A percentile compares a stretch with the other conserved stretches of the same genome.
Conservation (phyloP, 2,888 invertebrate species). For the Vesta saturnalis region DNA sequence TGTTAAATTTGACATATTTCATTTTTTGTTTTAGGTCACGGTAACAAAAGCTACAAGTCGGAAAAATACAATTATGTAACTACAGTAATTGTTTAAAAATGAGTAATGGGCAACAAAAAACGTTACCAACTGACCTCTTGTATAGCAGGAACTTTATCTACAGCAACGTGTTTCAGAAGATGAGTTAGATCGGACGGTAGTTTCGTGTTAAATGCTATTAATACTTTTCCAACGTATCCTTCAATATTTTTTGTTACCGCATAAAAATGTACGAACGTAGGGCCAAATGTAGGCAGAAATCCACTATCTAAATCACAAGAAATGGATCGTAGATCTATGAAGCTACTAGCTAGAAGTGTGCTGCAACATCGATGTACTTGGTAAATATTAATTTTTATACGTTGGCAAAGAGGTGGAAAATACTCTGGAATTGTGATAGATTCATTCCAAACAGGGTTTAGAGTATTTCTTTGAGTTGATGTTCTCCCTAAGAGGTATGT, state of each 20-base stretch:
- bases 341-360: slow-evolving; percentile 66
- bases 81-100: too few species aligned
- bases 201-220: slow-evolving; percentile 77
- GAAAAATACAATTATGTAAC: too few species aligned
- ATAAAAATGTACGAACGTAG: slow-evolving; percentile 82
- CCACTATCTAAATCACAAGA: slow-evolving; percentile 72
- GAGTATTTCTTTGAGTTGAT: slow-evolving; percentile 68
- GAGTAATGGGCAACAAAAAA: too few species aligned
- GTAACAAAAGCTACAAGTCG: too few species aligned
- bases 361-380: slow-evolving; percentile 15
- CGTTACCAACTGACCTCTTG: slow-evolving; percentile 40
- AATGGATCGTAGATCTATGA: slow-evolving; percentile 67
- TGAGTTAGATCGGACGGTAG: slow-evolving; percentile 68
- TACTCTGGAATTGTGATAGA: slow-evolving; percentile 80
- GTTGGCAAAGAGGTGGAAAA: slow-evolving; percentile 83
- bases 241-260: slow-evolving; percentile 67
- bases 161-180: slow-evolving; percentile 49
- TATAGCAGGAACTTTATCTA: slow-evolving; percentile 55
- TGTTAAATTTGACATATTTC: too few species aligned
- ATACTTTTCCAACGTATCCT: slow-evolving; percentile 75
- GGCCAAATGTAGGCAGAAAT: slow-evolving; percentile 85
- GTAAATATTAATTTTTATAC: slow-evolving; percentile 71
- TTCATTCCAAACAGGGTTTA: slow-evolving; percentile 79
- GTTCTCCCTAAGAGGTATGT: slow-evolving; percentile 68
- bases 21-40: too few species aligned